These are phyloP conservation scores for Holotrichia oblita DNA, from an alignment of 1,140 invertebrate species.

Conservation along the genomic window DNA sequence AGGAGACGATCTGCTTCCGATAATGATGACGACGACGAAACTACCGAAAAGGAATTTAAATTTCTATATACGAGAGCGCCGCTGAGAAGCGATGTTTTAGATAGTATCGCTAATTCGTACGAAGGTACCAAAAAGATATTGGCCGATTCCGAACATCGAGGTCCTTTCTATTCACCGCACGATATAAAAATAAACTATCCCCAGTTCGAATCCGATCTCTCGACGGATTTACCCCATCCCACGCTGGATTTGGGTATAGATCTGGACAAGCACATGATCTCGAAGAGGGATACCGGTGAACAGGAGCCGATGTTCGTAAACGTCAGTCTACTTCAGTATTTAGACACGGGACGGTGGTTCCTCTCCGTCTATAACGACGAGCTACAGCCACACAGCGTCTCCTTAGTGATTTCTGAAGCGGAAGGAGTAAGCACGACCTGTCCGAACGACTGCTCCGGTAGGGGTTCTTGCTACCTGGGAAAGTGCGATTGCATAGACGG, in stretches of 20 bases:
- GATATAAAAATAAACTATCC: conserved; percentile 53
- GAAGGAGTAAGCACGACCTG: conserved; percentile 89
- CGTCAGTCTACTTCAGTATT: conserved; percentile 85
- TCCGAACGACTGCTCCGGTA: conserved; percentile 92
- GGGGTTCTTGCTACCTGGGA: conserved; percentile 93
- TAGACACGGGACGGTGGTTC: conserved; percentile 95
- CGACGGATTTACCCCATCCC: conserved; percentile 56
- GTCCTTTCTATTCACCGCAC: conserved; percentile 56
- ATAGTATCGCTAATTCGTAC: conserved; percentile 65
- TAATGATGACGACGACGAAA: conserved; percentile 48
- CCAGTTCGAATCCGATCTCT: conserved; percentile 47
- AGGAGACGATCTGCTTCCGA: conserved; percentile 51
- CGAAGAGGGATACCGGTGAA: conserved; percentile 67
- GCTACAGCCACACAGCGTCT: conserved; percentile 81
- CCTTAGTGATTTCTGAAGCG: conserved; percentile 82
- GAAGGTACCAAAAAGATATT: conserved; percentile 62
- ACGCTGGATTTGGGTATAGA: conserved; percentile 59
- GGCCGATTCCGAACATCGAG: conserved; percentile 59
- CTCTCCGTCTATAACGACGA: conserved; percentile 96
- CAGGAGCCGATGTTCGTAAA: conserved; percentile 75
- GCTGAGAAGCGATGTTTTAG: conserved; percentile 61
- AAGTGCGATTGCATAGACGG: conserved; percentile 96
- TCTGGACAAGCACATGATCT: conserved; percentile 67
- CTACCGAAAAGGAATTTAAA: conserved; percentile 39
- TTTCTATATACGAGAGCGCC: conserved; percentile 45